Conservation (phyloP, 1,140 invertebrate genomes). For the Drosophila setifemur region DNA sequence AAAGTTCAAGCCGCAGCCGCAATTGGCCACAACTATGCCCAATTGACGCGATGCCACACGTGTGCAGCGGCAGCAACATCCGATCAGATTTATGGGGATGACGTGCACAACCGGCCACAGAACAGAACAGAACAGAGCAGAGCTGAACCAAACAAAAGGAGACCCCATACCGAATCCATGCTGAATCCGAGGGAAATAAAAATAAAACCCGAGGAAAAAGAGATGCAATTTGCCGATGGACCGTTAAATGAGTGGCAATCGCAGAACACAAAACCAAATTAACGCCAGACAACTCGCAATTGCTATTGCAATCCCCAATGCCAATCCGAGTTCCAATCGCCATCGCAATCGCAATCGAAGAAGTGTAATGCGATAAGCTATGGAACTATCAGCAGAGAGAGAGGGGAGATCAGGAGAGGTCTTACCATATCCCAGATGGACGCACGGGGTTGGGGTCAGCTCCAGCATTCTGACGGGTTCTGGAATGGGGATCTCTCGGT, state of each 20-base stretch:
- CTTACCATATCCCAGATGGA: conserved; percentile 23
- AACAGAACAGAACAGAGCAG: conserved; percentile 2
- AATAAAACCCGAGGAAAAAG: conserved; percentile 22
- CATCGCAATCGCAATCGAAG: conserved; percentile 42
- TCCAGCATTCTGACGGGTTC: conserved; percentile 16
- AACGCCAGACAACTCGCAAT: conserved; percentile 56
- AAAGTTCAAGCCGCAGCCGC: conserved; percentile 55
- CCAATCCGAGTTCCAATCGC: too few species aligned
- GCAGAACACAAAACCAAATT: conserved; percentile 73
- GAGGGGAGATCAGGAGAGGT: conserved; percentile 31
- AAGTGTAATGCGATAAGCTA: conserved; percentile 72
- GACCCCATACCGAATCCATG: too few species aligned
- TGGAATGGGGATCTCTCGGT: conserved; percentile 19
- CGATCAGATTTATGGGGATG: conserved; percentile 61
- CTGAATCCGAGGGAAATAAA: conserved; percentile 7
- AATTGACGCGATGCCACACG: conserved; percentile 28
- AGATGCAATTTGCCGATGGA: conserved; percentile 61
- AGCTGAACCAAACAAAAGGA: too few species aligned
- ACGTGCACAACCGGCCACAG: conserved; percentile 37
- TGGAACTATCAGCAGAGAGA: conserved; percentile 11
- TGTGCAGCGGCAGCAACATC: conserved; percentile 20
- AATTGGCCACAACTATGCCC: conserved; percentile 65
- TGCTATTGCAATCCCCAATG: conserved; percentile 13
- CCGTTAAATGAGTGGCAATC: conserved; percentile 71
- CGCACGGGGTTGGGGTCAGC: conserved; percentile 74